Evolutionary conservation across 2,888 invertebrate genomes (phyloP), one percentile per base, ranked within the genome.

Genomic region (Cotesia congregata): DNA sequence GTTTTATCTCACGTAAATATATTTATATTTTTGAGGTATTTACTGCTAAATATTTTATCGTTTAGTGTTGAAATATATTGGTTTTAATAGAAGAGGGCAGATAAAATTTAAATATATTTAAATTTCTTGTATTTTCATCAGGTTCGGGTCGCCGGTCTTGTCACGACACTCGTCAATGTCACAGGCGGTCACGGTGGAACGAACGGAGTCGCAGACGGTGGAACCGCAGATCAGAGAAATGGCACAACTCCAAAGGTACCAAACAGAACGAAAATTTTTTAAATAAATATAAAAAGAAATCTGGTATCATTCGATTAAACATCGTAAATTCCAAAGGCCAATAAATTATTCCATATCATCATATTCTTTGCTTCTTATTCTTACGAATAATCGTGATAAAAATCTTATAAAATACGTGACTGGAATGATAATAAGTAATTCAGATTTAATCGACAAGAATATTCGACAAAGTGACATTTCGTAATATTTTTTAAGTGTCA

Each of bases 151-250:
- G 94, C 95, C 80, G 95, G 95, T 82, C 92, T 96, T 87, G 94
- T 95, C 87, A 95, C 95, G 84, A 95, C 95, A 83, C 92, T 95
- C 90, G 95, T 95, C 89, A 95, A 94, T 91, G 94, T 95, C 87
- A 94, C 95, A 78, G 94, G 94, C 69, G 94, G 90, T 60, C 93
- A 93, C 73, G 87, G 91, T 41, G 82, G 82, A 65, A 79, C 85
- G 38, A 84, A 83, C 72, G 80, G 82, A n/a, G 74, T 75, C 15
- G 79, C 79, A 5, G 87, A 85, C 73, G 82, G 83, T 76, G 79
- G 80, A 39, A 79, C 78, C 5, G 68, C 78, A 60, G 80, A 81
- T 71, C 77, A 78, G 75, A 82, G 85, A 30, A 87, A 86, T 75
- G 85, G 85, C 72, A 83, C 85, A 73, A 88, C 86, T 60, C 86